Base-by-base conservation (phyloP, 2,113 vertebrate species). In the Poecile atricapillus region DNA sequence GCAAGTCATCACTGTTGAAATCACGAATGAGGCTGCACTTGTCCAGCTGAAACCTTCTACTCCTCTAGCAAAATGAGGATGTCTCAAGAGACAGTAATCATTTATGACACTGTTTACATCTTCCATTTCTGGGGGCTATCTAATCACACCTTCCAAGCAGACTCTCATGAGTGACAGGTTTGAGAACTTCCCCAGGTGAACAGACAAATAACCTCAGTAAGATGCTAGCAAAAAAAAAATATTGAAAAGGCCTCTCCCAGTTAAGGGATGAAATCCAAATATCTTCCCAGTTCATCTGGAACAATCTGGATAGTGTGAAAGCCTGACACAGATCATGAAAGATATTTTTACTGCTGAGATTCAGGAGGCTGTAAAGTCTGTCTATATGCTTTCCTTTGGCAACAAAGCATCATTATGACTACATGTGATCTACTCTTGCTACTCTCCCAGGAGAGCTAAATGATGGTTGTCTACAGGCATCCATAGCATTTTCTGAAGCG, bases 31-130 rank as follows among this genome's bases (percentile, higher is more conserved):
- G 76, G 52, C 46, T 68, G 28, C 63, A 65, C 62, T 90, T 93
- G 63, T 77, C 68, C 85, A 80, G 58, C 50, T 90, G 79, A 63
- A 80, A 53, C 23, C 63, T 76, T 69, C 63, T 37, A 5, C 28
- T 88, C 78, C 62, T 76, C 50, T 23, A 35, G 85, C 75, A 94
- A 95, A 90, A 96, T 70, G 18, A 92, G 63, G 43, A 68, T 67
- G 39, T 43, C 94, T 76, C 70, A 62, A 43, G 83, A 90, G 33
- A 88, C 35, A 69, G 55, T 13, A 86, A 87, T 80, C 23, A 71
- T 47, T 88, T 74, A 58, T 67, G 79, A 80, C 59, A 80, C 55
- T 80, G 17, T 52, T 93, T 88, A 43, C 43, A 70, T 46, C 37
- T 93, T 73, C 90, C 50, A 74, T 83, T 88, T 90, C 55, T 53